Base-by-base conservation (phyloP, 2,797 vertebrate genomes). In the Scolopax rusticola region DNA sequence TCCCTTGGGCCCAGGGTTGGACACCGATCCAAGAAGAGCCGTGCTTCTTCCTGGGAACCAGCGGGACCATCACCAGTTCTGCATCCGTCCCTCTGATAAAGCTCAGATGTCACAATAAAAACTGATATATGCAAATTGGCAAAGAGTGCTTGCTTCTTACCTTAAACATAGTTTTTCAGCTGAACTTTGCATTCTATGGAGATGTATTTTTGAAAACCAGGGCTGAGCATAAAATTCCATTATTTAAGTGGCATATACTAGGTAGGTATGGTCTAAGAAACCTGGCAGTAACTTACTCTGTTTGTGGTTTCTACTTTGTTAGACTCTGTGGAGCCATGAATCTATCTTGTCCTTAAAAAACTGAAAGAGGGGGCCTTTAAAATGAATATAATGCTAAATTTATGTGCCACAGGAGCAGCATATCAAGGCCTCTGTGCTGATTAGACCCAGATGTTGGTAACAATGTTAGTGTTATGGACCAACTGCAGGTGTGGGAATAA, bases 261-360 rank as follows among this genome's bases (percentile, higher is more conserved):
- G 94, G 96, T 96, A 98, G 92, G 95, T 97, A 97, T 88, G 92
- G 96, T 94, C 96, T 76, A 33, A 41, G 74, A 97, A 97, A 95
- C 95, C 95, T 87, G 96, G 97, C 96, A 95, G 96, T 98, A 98
- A 98, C 97, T 97, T 95, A 98, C 94, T 93, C 94, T 97, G 96
- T 96, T 98, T 98, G 98, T 95, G 97, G 97, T 98, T 98, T 97
- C 96, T 86, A 97, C 96, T 98, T 98, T 98, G 98, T 98, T 98
- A 98, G 98, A 98, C 98, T 98, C 98, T 80, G 97, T 96, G 98
- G 98, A 98, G 98, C 97, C 98, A 98, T 98, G 97, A 98, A 98
- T 98, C 98, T 98, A 98, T 98, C 98, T 98, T 98, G 98, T 98
- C 98, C 97, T 97, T 97, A 98, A 97, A 97, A 98, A 98, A 95